These are phyloP conservation scores for Amitus sp. DNA, from an alignment of 2,888 invertebrate species.

Conservation along the genomic window DNA sequence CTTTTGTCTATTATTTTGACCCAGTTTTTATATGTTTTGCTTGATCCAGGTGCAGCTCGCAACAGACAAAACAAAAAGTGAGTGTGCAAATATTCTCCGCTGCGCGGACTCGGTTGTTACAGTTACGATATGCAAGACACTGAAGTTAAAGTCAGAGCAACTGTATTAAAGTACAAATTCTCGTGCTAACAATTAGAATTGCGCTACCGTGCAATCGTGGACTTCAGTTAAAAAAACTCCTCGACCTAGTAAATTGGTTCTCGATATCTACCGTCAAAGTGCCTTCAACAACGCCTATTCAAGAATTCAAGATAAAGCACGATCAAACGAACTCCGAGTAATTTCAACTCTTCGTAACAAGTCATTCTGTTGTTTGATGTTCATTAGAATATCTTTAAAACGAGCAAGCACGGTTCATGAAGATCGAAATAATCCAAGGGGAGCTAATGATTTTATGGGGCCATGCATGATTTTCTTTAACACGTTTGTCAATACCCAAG, in stretches of 20 bases:
- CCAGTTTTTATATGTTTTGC: slow-evolving; percentile 21
- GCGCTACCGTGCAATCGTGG: too few relatives aligned
- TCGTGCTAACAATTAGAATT: too few relatives aligned
- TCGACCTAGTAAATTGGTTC: not conserved
- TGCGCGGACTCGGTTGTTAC: slow-evolving; percentile 19
- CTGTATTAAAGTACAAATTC: slow-evolving; percentile 11
- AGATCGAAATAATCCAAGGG: too few relatives aligned
- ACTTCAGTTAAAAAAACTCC: not conserved
- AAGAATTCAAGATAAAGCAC: not conserved
- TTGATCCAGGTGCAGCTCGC: slow-evolving; percentile 22
- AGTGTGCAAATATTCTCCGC: slow-evolving; percentile 38
- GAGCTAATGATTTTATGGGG: too few relatives aligned
- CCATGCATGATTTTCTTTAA: too few relatives aligned
- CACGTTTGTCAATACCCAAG: too few relatives aligned
- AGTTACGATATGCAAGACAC: slow-evolving; percentile 22
- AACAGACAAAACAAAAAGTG: slow-evolving; percentile 37
- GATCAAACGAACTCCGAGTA: not conserved
- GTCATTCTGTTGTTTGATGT: not conserved
- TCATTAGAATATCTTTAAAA: too few relatives aligned
- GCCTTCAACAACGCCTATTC: too few relatives aligned
- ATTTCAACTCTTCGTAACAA: not conserved
- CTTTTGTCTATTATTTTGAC: slow-evolving; percentile 37
- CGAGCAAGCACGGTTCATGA: too few relatives aligned
- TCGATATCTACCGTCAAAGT: not conserved
- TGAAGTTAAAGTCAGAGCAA: slow-evolving; percentile 27